Percentiles rank a stretch among this genome's conserved stretches.
phyloP scores from a whole-genome alignment of 2,797 vertebrate species.

The Sebastiscus albofasciatus region DNA sequence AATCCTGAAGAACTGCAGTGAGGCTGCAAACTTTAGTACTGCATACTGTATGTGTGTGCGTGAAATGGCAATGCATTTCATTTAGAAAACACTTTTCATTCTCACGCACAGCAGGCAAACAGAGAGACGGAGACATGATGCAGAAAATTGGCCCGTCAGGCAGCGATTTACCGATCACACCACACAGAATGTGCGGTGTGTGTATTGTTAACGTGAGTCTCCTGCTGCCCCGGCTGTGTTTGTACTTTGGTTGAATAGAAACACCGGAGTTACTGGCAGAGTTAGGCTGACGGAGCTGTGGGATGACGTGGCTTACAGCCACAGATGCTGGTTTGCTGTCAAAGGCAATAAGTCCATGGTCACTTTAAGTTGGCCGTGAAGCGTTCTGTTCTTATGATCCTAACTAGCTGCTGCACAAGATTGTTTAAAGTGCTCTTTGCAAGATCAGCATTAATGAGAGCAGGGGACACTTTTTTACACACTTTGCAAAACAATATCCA shows the following conservation, averaged over 20 bases:
- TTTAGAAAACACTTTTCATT: constrained; percentile 15
- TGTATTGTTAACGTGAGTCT: constrained; percentile 3
- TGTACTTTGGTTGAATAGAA: background rate
- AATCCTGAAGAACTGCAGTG: background rate
- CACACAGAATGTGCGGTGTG: background rate
- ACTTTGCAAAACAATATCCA: background rate
- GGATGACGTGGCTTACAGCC: constrained; percentile 2
- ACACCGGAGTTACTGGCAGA: background rate
- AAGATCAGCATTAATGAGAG: background rate
- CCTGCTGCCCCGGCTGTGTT: background rate
- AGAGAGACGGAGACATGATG: constrained; percentile 1
- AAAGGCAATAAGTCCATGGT: background rate
- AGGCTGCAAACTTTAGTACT: background rate
- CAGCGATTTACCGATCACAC: constrained; percentile 7
- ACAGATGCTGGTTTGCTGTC: background rate
- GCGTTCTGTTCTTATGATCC: background rate
- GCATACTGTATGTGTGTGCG: background rate
- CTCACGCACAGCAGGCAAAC: constrained; percentile 25
- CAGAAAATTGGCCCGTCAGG: constrained; percentile 13
- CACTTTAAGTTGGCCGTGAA: background rate
- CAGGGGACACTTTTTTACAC: background rate
- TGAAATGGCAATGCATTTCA: constrained; percentile 2
- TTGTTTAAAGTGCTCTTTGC: background rate
- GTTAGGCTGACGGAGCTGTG: background rate
- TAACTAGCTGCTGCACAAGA: background rate